Conservation (phyloP, 2,888 invertebrate species). For the Eremobia ochroleuca region DNA sequence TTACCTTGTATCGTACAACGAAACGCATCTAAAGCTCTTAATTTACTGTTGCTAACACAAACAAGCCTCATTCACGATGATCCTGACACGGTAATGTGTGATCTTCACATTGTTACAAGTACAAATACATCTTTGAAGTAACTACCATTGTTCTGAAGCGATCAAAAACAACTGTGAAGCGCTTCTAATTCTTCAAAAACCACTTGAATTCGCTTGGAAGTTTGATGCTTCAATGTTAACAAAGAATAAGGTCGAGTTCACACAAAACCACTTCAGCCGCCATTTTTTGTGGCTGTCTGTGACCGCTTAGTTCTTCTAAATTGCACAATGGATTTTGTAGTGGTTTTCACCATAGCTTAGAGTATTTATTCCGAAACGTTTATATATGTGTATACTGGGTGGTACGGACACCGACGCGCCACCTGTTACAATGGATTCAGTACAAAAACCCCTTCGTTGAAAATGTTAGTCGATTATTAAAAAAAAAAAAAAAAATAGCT, state of each 20-base stretch:
- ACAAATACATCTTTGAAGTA: slow-evolving; percentile 1
- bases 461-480: too few species aligned
- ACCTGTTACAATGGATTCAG: too few species aligned
- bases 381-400: too few species aligned
- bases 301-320: background rate
- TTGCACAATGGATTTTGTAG: background rate
- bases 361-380: background rate
- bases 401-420: too few species aligned
- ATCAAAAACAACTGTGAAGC: slow-evolving; percentile 10
- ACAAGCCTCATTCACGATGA: background rate
- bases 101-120: slow-evolving; percentile 1
- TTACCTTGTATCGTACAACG: background rate
- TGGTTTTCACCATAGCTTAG: background rate
- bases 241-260: background rate
- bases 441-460: too few species aligned
- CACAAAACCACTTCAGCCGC: background rate
- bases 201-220: slow-evolving; percentile 18
- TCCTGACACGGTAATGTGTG: too few species aligned
- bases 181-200: slow-evolving; percentile 1
- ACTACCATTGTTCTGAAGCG: slow-evolving; percentile 18
- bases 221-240: slow-evolving; percentile 9
- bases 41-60: slow-evolving; percentile 15
- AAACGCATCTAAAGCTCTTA: slow-evolving; percentile 5
- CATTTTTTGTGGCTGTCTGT: background rate
- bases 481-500: too few species aligned